Evolutionary conservation across 2,888 invertebrate species (phyloP).

Genomic region (Melanophora roralis): DNA sequence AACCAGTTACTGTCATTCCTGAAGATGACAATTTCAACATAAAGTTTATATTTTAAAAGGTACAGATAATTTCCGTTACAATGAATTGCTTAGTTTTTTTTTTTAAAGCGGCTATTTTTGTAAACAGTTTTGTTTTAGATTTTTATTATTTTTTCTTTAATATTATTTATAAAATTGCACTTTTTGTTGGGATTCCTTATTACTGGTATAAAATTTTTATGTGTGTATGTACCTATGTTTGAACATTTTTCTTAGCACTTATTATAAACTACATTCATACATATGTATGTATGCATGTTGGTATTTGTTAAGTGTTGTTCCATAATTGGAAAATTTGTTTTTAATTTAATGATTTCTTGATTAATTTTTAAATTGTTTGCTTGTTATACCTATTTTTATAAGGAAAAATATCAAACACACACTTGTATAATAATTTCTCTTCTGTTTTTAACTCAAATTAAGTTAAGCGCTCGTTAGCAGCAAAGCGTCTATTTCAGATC

Average conservation of each 20-base stretch:
- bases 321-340: slow-evolving; percentile 66
- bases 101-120: neutral
- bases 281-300: too few species aligned
- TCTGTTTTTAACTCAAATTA: slow-evolving; percentile 7
- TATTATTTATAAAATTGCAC: neutral
- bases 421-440: slow-evolving; percentile 49
- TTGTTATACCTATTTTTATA: slow-evolving; percentile 37
- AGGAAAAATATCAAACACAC: slow-evolving; percentile 35
- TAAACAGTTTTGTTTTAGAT: neutral
- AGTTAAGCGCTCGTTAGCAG: slow-evolving; percentile 64
- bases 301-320: slow-evolving; percentile 40
- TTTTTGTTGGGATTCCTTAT: slow-evolving; percentile 59
- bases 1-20: slow-evolving; percentile 81
- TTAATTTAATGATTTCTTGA: slow-evolving; percentile 71
- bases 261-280: neutral
- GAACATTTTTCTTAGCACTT: slow-evolving; percentile 12
- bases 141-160: slow-evolving; percentile 18
- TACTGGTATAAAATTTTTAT: neutral
- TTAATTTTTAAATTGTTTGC: slow-evolving; percentile 66
- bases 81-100: slow-evolving; percentile 19
- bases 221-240: neutral
- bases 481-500: slow-evolving; percentile 77
- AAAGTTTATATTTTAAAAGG: slow-evolving; percentile 40
- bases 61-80: neutral
- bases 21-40: slow-evolving; percentile 77